Evolutionary conservation across 2,888 invertebrate species (phyloP).

Genomic region (Sarcophaga variegata): DNA sequence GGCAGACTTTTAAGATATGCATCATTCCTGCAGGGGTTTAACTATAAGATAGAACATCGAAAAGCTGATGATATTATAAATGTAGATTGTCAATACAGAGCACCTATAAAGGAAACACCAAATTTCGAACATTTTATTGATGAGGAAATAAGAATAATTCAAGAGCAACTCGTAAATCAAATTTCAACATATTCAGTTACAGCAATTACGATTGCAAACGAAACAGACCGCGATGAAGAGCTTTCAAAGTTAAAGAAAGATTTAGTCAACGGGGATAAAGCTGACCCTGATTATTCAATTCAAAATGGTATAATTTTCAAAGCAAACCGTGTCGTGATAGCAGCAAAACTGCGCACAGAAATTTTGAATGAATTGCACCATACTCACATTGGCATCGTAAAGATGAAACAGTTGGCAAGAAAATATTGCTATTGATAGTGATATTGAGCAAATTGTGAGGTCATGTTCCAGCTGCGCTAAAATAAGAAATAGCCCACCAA

Average conservation of each 20-base stretch:
- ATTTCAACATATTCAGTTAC: slow-evolving; percentile 37
- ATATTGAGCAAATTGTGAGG: slow-evolving; percentile 70
- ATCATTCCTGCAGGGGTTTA: slow-evolving; percentile 54
- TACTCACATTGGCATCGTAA: slow-evolving; percentile 62
- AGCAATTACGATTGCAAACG: slow-evolving; percentile 34
- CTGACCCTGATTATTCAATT: slow-evolving; percentile 12
- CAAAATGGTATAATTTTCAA: slow-evolving; percentile 48
- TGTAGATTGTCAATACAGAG: slow-evolving; percentile 59
- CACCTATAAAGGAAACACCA: slow-evolving; percentile 2
- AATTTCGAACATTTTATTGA: slow-evolving; percentile 31
- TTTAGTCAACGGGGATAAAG: slow-evolving; percentile 4
- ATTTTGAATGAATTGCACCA: slow-evolving; percentile 53
- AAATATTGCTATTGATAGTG: slow-evolving; percentile 73
- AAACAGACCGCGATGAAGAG: slow-evolving; percentile 28
- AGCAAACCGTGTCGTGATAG: slow-evolving; percentile 38
- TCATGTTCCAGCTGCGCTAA: slow-evolving; percentile 54
- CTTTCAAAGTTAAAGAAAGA: slow-evolving; percentile 25
- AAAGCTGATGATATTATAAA: slow-evolving; percentile 32
- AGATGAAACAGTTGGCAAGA: slow-evolving; percentile 74
- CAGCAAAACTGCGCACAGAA: slow-evolving; percentile 28
- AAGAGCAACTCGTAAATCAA: slow-evolving; percentile 25
- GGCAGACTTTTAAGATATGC: slow-evolving; percentile 43
- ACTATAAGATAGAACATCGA: slow-evolving; percentile 47
- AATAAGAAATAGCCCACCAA: slow-evolving; percentile 36
- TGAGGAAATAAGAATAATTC: background rate